Base-by-base conservation (phyloP, 2,113 vertebrate genomes). In the Cervus canadensis region DNA sequence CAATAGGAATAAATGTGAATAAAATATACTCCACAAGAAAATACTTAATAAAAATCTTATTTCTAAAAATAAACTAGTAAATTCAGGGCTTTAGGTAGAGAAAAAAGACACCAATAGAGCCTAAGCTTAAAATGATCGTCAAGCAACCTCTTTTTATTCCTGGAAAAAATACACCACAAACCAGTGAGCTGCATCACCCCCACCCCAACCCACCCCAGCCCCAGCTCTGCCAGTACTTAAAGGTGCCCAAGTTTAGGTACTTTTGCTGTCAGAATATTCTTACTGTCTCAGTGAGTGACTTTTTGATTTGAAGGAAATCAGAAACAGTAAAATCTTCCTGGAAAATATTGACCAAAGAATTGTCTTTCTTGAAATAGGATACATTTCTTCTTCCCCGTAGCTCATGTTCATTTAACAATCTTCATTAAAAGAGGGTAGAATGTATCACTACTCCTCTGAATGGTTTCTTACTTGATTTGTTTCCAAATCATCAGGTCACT, bases 41-140 rank as follows among this genome's bases (percentile, higher is more conserved):
- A 87, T 62, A 71, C 6, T 50, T 89, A 92, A 54, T 40, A 76
- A 83, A 74, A 86, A 84, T 87, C 79, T 81, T 87, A 78, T 26
- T 95, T 86, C 59, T 96, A 95, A 95, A 96, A 87, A 64, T 33
- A 76, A 87, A 71, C 33, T 60, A 89, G 43, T 88, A 76, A 96
- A 62, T 71, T 85, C n/a, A 85, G 83, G 7, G 54, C 64, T 90
- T 88, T 54, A 62, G 4, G 11, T 23, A 92, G 25, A 94, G 50
- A 8, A 40, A 40, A 81, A 94, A 89, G 74, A 60, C 1, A 82
- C 19, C 15, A 94, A 57, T 0, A 93, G 11, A 84, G 26, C 28
- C 48, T 50, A 92, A 71, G 14, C 13, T 91, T 88, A 87, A 93
- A 95, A 90, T 82, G 67, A 56, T 30, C 30, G 3, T 74, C 48